phyloP scores from a whole-genome alignment of 2,888 invertebrate genomes.

The Neuroscelio doddi region DNA sequence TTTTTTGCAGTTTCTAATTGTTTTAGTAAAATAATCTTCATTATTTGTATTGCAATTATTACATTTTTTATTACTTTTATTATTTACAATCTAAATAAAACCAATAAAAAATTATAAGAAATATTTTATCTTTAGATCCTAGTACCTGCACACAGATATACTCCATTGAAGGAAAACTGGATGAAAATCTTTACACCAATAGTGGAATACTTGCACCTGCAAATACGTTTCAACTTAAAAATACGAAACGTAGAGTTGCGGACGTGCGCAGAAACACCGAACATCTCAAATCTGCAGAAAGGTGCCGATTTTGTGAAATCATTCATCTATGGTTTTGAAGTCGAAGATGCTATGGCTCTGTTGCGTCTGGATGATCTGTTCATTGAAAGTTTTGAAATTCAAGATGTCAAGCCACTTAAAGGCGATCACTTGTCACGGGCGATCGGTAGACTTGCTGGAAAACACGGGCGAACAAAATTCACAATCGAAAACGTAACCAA shows the following conservation, averaged over 20 bases:
- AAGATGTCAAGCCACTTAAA: conserved; percentile 95
- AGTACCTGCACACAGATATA: conserved; percentile 95
- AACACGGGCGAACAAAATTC: conserved; percentile 96
- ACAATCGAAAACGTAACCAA: conserved; percentile 99
- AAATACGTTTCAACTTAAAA: conserved; percentile 95
- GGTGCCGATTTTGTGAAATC: conserved; percentile 99
- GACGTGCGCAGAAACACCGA: conserved; percentile 80
- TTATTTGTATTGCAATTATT: too few relatives aligned
- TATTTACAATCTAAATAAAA: conserved; percentile 4
- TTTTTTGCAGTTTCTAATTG: too few relatives aligned
- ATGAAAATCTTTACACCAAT: conserved; percentile 96
- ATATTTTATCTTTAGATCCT: conserved; percentile 73
- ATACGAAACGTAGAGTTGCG: conserved; percentile 92
- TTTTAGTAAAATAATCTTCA: too few relatives aligned
- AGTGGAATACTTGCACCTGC: conserved; percentile 94
- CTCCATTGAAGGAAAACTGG: conserved; percentile 97
- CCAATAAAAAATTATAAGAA: conserved; percentile 14
- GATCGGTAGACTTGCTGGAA: conserved; percentile 97
- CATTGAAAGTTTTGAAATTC: conserved; percentile 96
- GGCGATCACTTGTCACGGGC: conserved; percentile 97
- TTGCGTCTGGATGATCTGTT: conserved; percentile 96
- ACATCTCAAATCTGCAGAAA: conserved; percentile 94
- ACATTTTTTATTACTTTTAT: too few relatives aligned
- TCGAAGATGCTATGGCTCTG: conserved; percentile 96
- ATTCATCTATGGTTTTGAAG: conserved; percentile 96